Base-by-base conservation (phyloP, 1,140 invertebrate genomes). In the Drosophila jambulina region DNA sequence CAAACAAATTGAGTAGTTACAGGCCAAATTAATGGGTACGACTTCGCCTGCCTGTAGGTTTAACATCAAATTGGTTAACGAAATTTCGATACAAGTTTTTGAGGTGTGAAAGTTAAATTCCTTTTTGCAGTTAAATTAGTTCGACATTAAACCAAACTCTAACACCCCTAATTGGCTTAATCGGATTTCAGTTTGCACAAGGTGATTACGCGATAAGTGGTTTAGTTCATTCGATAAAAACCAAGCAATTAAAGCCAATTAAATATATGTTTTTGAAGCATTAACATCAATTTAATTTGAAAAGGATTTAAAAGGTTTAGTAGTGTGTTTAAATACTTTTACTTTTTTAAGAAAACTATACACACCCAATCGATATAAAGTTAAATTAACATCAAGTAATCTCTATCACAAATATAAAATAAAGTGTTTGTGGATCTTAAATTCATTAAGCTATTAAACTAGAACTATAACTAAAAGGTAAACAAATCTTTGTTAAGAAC, bases 21-120 rank as follows among this genome's bases (percentile, higher is more conserved):
- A 36, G 59, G 48, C 51, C 65, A 82, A 79, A 83, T 83, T 77
- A 83, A 88, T 80, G 57, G 61, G 67, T 51, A 43, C 34, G 29
- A 42, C 63, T 63, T 46, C 48, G 36, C 43, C 25, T 42, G 54
- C 38, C 34, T 34, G 38, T 68, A 60, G 65, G 78, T 71, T 85
- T 74, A 63, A 70, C 67, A 60, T 75, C 53, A 48, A 64, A 63
- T 59, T 46, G 25, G 54, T 48, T 67, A 60, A 36, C 19, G n/a
- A 34, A 72, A 56, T 58, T 62, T 48, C 42, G 42, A 63, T 56
- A 53, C 54, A 51, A 63, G 63, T 75, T 82, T 78, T 67, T 57
- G 36, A 69, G 48, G 75, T 71, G 80, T 76, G 80, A 86, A 86
- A 86, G 82, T 87, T 53, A 79, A 85, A 82, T 85, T 77, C 81